phyloP scores from a whole-genome alignment of 1,140 invertebrate species.

The Rhyzopertha dominica region DNA sequence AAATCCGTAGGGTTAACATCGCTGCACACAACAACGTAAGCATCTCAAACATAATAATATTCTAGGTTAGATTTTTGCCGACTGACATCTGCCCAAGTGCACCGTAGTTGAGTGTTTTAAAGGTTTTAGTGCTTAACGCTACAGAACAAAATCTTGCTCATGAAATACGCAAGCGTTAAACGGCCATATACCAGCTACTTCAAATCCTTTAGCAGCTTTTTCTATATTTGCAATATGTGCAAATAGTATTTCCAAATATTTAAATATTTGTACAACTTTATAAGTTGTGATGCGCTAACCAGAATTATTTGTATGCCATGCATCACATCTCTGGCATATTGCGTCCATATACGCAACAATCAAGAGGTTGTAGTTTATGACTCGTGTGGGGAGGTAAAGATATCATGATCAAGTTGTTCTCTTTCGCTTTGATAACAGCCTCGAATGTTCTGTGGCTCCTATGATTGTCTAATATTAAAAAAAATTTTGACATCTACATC shows the following conservation, averaged over 20 bases:
- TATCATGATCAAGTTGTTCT: constrained; percentile 11
- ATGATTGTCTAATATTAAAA: constrained; percentile 12
- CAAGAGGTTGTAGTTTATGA: constrained; percentile 5
- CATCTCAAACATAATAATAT: too few relatives aligned
- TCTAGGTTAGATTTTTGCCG: too few relatives aligned
- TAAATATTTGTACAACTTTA: constrained; percentile 7
- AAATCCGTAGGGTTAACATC: too few relatives aligned
- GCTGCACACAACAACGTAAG: too few relatives aligned
- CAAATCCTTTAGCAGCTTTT: constrained; percentile 8
- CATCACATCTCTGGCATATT: constrained; percentile 1
- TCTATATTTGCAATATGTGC: constrained; percentile 4
- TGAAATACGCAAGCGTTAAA: background rate
- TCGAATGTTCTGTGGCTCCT: constrained; percentile 3
- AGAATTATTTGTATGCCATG: constrained; percentile 6
- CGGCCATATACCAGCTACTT: constrained; percentile 2
- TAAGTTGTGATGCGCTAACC: background rate
- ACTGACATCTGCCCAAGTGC: too few relatives aligned
- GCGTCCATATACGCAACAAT: constrained; percentile 9
- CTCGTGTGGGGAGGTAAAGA: constrained; percentile 16
- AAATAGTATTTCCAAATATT: constrained; percentile 10
- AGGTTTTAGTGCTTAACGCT: too few relatives aligned
- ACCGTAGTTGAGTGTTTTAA: too few relatives aligned
- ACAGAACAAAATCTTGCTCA: constrained; percentile 4
- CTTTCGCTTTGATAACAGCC: constrained; percentile 3
- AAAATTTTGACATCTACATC: background rate